phyloP scores from a whole-genome alignment of 2,797 vertebrate species.

The Acanthurus lineatus region DNA sequence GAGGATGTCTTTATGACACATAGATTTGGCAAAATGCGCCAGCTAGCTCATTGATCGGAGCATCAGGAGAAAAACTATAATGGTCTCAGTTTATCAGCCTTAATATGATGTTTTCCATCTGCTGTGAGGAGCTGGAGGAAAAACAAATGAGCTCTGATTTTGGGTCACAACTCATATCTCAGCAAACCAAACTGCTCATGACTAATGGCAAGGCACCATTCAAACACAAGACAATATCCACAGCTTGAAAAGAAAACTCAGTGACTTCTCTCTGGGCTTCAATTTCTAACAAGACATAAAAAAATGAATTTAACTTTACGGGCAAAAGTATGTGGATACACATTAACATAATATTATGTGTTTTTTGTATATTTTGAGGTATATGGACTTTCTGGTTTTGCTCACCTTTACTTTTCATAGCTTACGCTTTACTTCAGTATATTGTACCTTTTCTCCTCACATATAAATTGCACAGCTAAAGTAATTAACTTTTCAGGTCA shows the following conservation, averaged over 20 bases:
- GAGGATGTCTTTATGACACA: conserved; percentile 40
- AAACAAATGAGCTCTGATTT: conserved; percentile 5
- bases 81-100: neutral
- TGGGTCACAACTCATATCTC: neutral
- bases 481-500: too few species aligned
- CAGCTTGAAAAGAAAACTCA: neutral
- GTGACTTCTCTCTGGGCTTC: neutral
- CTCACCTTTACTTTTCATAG: neutral
- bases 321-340: neutral
- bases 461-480: too few species aligned
- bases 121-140: conserved; percentile 9
- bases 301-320: neutral
- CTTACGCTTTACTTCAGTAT: neutral
- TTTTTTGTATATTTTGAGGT: neutral
- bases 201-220: neutral
- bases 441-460: too few species aligned
- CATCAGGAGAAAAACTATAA: conserved; percentile 16
- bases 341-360: neutral
- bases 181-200: neutral
- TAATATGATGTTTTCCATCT: conserved; percentile 40
- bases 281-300: neutral
- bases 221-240: too few species aligned
- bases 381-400: neutral
- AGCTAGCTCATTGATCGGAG: neutral
- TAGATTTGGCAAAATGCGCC: conserved; percentile 32